Evolutionary conservation across 2,888 invertebrate genomes (phyloP), one percentile per base, ranked within the genome.

Genomic region (Charanyca ferruginea): DNA sequence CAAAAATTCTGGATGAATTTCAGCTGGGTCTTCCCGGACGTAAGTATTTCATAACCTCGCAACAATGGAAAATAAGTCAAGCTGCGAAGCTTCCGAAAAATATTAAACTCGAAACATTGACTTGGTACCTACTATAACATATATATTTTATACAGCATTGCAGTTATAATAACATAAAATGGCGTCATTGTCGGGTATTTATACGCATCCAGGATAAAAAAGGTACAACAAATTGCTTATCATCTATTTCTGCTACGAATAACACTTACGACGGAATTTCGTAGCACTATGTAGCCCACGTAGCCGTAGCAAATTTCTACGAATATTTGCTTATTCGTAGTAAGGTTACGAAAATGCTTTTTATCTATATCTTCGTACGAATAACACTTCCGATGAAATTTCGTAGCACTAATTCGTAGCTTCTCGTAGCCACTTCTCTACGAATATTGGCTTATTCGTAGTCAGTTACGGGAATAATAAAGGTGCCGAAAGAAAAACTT

Each of bases 331-430:
- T 28, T 63, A 18, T 66, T 66, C 38, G 47, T 48, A 69, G 62
- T 8, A 35, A 23, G 13, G n/a, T n/a, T n/a, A n/a, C n/a, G n/a
- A 32, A 45, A 45, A 42, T 35, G 22, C 32, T 55, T 41, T 44
- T 25, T 70, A 49, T 45, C 45, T 44, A 70, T 55, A 47, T 47
- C 23, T 66, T 41, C 35, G n/a, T 66, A 53, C 57, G 35, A 66
- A 58, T 22, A 53, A 32, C 32, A 48, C 54, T 2, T 42, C 45
- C 58, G 38, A 59, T 23, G 18, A 3, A 45, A 67, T 60, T 65
- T 55, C 66, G 70, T 79, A 75, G 76, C 77, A 41, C 16, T 44
- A 38, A 73, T 73, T 78, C 58, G 66, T 79, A 77, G 77, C 49
- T n/a, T n/a, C n/a, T n/a, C 32, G 77, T 70, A 77, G 72, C 72